A percentile compares a stretch with the other conserved stretches of the same genome.
Conservation (phyloP, 2,888 invertebrate species). For the Agonopterix heracliana region DNA sequence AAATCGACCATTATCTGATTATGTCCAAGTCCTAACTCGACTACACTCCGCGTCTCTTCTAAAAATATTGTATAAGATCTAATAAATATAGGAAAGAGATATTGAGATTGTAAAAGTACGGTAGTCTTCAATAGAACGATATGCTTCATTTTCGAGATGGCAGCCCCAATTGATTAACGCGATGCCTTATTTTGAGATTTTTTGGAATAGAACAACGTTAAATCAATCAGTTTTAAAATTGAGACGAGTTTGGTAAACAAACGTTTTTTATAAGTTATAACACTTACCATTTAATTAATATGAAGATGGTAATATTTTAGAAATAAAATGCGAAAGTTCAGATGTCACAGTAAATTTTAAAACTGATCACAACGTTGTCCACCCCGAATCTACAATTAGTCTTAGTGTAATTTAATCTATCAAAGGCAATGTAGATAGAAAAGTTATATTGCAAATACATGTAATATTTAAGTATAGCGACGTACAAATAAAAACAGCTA, state of each 20-base stretch:
- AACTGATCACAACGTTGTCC: conserved; percentile 13
- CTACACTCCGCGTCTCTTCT: conserved; percentile 43
- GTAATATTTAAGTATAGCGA: conserved; percentile 29
- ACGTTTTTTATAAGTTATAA: no score
- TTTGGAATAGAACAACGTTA: conserved; percentile 5
- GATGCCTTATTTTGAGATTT: conserved; percentile 24
- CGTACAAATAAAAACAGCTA: conserved; percentile 28
- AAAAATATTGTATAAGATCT: conserved; percentile 70
- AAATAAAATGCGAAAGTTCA: neutral
- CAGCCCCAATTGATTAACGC: conserved; percentile 48
- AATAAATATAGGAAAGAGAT: conserved; percentile 73
- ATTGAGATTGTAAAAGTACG: conserved; percentile 66
- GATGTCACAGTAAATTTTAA: conserved; percentile 2
- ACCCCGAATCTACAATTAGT: conserved; percentile 33
- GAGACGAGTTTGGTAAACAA: neutral
- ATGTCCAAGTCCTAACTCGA: conserved; percentile 42
- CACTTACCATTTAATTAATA: neutral
- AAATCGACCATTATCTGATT: conserved; percentile 44
- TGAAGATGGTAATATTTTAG: neutral
- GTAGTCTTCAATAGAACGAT: conserved; percentile 74
- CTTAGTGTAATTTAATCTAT: conserved; percentile 53
- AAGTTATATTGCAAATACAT: conserved; percentile 40
- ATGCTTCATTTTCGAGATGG: conserved; percentile 73
- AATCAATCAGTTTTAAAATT: conserved; percentile 3
- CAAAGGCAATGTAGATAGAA: conserved; percentile 60